Evolutionary conservation across 2,888 invertebrate genomes (phyloP).

Genomic region (Amblyjoppa fuscipennis): DNA sequence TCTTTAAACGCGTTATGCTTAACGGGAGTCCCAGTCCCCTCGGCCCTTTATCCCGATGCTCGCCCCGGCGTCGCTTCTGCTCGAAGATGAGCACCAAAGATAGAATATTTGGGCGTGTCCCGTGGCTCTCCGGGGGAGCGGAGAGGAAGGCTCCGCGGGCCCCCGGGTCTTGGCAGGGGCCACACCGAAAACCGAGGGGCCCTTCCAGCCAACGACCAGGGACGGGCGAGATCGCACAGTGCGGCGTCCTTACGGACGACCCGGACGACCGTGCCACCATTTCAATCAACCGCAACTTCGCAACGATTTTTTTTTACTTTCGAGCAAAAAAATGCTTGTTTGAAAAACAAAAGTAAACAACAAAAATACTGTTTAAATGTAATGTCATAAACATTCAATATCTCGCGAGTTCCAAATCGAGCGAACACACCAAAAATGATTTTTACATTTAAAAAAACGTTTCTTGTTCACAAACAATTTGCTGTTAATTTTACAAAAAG

Average conservation of each 20-base stretch:
- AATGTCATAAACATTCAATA: neutral
- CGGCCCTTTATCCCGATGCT: constrained; percentile 30
- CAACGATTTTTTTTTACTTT: constrained; percentile 24
- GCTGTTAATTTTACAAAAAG: too few species aligned
- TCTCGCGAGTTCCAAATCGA: neutral
- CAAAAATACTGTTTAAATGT: neutral
- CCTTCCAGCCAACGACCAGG: constrained; percentile 32
- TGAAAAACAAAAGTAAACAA: too few species aligned
- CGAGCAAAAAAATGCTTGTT: too few species aligned
- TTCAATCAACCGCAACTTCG: neutral
- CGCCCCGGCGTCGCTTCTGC: constrained; percentile 40
- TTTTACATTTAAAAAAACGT: neutral
- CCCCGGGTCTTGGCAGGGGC: constrained; percentile 54
- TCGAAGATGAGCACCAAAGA: constrained; percentile 72
- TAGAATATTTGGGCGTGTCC: constrained; percentile 74
- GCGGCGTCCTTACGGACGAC: constrained; percentile 20
- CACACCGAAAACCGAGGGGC: constrained; percentile 11
- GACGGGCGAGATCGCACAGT: constrained; percentile 3
- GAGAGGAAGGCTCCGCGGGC: constrained; percentile 42
- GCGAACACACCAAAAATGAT: neutral
- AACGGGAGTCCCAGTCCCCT: constrained; percentile 59
- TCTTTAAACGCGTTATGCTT: constrained; percentile 49
- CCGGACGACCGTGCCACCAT: neutral
- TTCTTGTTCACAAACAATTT: neutral
- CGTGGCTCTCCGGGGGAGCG: constrained; percentile 63